These are phyloP conservation scores for Apostichopus japonicus DNA, from an alignment of 35 echinoderm and acorn worm genomes.

Conservation along the genomic window DNA sequence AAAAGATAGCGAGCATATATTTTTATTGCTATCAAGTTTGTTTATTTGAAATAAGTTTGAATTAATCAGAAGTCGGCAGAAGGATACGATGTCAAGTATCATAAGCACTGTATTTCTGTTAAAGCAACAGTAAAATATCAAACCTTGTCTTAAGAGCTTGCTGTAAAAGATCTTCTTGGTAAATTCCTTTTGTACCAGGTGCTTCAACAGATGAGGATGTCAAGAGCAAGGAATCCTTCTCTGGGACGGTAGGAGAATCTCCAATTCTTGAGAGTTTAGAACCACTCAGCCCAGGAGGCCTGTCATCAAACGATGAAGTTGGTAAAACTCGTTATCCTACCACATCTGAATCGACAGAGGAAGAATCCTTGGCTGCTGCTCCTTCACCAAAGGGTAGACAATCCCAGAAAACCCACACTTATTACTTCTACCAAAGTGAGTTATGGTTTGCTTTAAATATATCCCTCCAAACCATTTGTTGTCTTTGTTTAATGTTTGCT, in stretches of 20 bases:
- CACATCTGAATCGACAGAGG: slow-evolving; percentile 7
- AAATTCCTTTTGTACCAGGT: no score
- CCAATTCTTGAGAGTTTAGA: background rate
- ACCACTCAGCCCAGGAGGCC: background rate
- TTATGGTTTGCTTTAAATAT: background rate
- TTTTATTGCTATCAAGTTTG: no score
- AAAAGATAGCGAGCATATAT: no score
- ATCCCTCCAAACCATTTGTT: no score
- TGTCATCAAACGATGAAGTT: background rate
- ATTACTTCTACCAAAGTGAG: slow-evolving; percentile 83
- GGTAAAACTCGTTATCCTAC: background rate
- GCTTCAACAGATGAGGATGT: background rate
- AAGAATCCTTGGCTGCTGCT: background rate
- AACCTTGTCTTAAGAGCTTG: no score
- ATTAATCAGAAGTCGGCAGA: no score
- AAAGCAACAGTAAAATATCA: no score
- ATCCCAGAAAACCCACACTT: slow-evolving; percentile 54
- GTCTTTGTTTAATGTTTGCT: no score
- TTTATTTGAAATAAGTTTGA: no score
- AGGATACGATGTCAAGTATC: no score
- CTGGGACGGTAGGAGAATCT: background rate
- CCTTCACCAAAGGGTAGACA: background rate
- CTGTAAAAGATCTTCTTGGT: no score
- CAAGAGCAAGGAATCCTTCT: background rate
- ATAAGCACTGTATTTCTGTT: no score